phyloP scores from a whole-genome alignment of 2,888 invertebrate species.

The Agonopterix heracliana region DNA sequence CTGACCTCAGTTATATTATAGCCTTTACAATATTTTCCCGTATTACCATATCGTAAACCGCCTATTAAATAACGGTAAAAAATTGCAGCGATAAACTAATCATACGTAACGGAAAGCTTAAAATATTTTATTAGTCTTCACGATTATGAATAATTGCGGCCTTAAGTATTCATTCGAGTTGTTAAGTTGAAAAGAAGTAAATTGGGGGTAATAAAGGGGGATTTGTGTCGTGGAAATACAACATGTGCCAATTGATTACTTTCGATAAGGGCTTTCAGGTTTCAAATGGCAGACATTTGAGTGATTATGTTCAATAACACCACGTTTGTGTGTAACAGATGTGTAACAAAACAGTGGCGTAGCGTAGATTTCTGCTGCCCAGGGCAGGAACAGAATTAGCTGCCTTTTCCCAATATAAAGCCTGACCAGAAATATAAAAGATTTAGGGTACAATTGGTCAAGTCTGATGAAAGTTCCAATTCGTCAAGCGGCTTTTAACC shows the following conservation, averaged over 20 bases:
- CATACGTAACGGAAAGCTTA: constrained; percentile 2
- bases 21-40: too few relatives aligned
- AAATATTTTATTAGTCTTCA: constrained; percentile 10
- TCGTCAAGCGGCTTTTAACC: too few relatives aligned
- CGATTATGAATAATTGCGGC: constrained; percentile 25
- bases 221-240: constrained; percentile 19
- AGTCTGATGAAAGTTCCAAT: too few relatives aligned
- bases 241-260: constrained; percentile 16
- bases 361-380: too few relatives aligned
- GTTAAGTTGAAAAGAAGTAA: constrained; percentile 30
- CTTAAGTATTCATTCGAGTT: constrained; percentile 31
- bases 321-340: too few relatives aligned
- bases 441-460: too few relatives aligned
- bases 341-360: too few relatives aligned
- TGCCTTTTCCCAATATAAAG: neutral
- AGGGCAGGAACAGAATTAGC: too few relatives aligned
- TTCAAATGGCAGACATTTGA: constrained; percentile 6
- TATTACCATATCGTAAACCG: too few relatives aligned
- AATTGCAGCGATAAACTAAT: constrained; percentile 7
- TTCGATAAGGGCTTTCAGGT: constrained; percentile 16
- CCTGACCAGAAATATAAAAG: neutral
- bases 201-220: constrained; percentile 25
- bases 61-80: neutral
- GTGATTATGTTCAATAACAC: neutral
- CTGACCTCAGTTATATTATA: too few relatives aligned